Evolutionary conservation across 2,797 vertebrate genomes (phyloP).

Genomic region (Urocyon cinereoargenteus): DNA sequence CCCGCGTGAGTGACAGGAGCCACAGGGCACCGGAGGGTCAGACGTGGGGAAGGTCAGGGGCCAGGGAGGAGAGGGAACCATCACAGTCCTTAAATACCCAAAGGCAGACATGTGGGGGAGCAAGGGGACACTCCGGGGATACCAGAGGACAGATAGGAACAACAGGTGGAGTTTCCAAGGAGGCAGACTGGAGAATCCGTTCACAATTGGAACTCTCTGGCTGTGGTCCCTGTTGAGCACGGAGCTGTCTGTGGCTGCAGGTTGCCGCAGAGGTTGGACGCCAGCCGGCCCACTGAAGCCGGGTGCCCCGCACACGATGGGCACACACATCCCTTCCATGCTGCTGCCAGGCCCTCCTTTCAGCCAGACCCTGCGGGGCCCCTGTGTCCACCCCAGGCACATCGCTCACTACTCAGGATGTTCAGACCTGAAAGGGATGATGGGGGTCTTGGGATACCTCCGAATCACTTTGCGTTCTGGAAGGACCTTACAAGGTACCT

Average conservation of each 20-base stretch:
- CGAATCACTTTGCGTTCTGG: neutral
- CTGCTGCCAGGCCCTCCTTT: neutral
- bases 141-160: neutral
- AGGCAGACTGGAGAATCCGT: neutral
- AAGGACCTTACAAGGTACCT: neutral
- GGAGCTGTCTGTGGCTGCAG: neutral
- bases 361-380: neutral
- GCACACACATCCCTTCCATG: rapidly evolving
- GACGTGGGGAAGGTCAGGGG: neutral
- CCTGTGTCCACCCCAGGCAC: no score
- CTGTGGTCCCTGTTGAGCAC: neutral
- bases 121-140: neutral
- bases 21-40: neutral
- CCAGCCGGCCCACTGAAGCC: neutral
- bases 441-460: neutral
- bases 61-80: no score
- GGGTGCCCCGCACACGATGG: rapidly evolving
- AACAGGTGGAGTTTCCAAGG: neutral
- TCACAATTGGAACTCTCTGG: rapidly evolving
- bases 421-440: neutral
- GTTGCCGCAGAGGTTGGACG: neutral
- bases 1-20: neutral
- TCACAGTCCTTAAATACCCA: neutral
- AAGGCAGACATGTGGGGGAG: neutral
- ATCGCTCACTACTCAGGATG: rapidly evolving